Evolutionary conservation across 2,888 invertebrate species (phyloP).

Genomic region (Adineta ricciae): DNA sequence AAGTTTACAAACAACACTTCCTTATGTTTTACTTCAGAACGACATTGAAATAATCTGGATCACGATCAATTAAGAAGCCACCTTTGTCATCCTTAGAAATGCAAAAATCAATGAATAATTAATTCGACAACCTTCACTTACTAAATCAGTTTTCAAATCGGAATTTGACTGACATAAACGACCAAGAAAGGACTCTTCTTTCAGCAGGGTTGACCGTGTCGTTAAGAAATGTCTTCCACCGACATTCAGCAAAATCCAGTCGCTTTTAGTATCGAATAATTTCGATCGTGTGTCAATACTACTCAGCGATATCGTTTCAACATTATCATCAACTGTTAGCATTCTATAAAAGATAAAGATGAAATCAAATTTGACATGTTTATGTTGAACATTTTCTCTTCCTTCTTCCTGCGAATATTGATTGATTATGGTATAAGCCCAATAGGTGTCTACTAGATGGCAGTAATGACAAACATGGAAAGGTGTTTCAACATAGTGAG

Average conservation of each 20-base stretch:
- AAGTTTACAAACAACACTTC: no score
- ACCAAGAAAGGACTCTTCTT: constrained; percentile 91
- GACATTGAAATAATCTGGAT: constrained; percentile 91
- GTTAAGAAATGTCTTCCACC: constrained; percentile 93
- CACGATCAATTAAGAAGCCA: constrained; percentile 92
- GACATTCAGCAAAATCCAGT: constrained; percentile 90
- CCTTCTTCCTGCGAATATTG: neutral
- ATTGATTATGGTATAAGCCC: neutral
- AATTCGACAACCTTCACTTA: constrained; percentile 53
- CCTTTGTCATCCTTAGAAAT: constrained; percentile 78
- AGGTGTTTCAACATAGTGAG: no score
- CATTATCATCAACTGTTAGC: neutral
- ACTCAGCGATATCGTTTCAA: neutral
- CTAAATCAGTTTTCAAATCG: constrained; percentile 91
- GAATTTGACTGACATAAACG: constrained; percentile 91
- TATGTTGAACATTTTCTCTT: no score
- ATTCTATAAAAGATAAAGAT: neutral
- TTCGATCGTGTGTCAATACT: neutral
- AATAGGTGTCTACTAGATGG: neutral
- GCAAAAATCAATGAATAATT: no score
- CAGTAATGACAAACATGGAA: neutral
- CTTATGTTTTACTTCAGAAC: constrained; percentile 68
- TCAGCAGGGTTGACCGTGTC: constrained; percentile 84
- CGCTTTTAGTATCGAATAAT: constrained; percentile 35
- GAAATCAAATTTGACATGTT: no score